Conservation (phyloP, 2,113 vertebrate species). For the Dromaius novaehollandiae region DNA sequence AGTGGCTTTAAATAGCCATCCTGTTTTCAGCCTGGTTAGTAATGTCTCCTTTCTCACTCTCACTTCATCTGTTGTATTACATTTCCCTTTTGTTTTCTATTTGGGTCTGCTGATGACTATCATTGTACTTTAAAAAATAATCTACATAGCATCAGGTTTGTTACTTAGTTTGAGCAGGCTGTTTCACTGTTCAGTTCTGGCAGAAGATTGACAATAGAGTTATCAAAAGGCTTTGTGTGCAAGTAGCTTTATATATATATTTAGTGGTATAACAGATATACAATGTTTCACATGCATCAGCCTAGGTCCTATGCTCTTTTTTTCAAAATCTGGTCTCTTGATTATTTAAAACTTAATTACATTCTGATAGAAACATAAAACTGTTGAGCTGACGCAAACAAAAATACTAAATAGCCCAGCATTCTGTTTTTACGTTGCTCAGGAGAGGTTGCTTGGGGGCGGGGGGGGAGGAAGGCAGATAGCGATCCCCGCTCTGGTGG, state of each 20-base stretch:
- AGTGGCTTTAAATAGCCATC: neutral
- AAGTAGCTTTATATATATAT: neutral
- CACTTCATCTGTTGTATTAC: neutral
- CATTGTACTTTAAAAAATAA: neutral
- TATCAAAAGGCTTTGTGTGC: neutral
- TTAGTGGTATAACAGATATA: neutral
- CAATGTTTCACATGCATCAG: neutral
- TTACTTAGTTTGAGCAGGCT: neutral
- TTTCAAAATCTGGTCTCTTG: neutral
- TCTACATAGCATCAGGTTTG: neutral
- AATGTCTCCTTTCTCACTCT: neutral
- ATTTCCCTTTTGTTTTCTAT: neutral
- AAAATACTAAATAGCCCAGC: neutral
- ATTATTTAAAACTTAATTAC: neutral
- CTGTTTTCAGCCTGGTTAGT: neutral
- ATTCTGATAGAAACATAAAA: neutral
- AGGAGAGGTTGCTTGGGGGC: neutral
- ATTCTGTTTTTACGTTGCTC: neutral
- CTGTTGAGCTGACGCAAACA: neutral
- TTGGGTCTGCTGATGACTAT: neutral
- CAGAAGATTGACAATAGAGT: neutral
- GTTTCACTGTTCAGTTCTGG: neutral
- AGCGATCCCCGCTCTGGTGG: neutral
- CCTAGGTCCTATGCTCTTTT: neutral
- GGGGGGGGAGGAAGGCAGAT: neutral